Evolutionary conservation across 2,888 invertebrate genomes (phyloP), one percentile per base, ranked within the genome.

Genomic region (Drosophila kanekoi): DNA sequence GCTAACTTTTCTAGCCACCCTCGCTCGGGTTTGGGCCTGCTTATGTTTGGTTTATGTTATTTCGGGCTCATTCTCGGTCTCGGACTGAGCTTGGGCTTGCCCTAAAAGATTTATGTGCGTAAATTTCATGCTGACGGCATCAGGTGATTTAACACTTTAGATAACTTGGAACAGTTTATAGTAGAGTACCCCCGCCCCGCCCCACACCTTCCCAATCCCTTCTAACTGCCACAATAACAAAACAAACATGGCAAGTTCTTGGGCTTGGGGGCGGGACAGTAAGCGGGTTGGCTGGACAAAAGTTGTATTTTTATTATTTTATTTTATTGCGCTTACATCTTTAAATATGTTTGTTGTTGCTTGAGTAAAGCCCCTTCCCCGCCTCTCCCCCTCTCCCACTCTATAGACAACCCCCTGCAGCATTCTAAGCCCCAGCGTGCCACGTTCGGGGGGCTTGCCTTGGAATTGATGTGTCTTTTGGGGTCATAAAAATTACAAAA

Each of bases 131-230:
- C 91, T 90, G 90, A 91, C 89, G 91, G 89, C 89, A 90, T 90
- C 91, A 90, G 91, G 90, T 91, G 91, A 90, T 91, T 91, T 90
- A 90, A 91, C 91, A 91, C 91, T 90, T 91, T 87, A 89, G 89
- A 90, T 90, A 90, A 85, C 84, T 85, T 68, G 78, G 63, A 87
- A 79, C 81, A 89, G 84, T 90, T 87, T 83, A 89, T 87, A 87
- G 89, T 84, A 81, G 56, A 65, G 56, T 54, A 23, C 18, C 57
- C 32, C 18, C 33, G 3, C 57, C 32, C 18, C 33, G 3, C 2
- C 32, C 32, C 37, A 48, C 35, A n/a, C 57, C 40, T 13, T 40
- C 23, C 20, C 16, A 9, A 33, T n/a, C 9, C 14, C 14, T 56
- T 4, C 18, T 18, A 63, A 52, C 45, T 23, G 65, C 16, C 47